These are phyloP conservation scores for Trichogramma dendrolimi DNA, from an alignment of 2,888 invertebrate species.

Conservation along the genomic window DNA sequence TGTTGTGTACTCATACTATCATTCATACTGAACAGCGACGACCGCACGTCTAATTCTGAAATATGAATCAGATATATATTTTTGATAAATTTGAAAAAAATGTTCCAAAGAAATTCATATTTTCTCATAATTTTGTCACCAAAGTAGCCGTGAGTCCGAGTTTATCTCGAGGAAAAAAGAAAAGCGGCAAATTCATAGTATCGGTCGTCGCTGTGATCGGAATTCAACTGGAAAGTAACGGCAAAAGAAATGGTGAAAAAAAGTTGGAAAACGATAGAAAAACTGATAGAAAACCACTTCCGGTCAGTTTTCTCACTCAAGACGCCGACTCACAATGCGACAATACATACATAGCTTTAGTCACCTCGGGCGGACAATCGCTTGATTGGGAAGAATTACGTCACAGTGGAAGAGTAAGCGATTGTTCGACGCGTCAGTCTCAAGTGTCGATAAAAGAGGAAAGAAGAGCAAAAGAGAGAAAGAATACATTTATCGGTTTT, in stretches of 20 bases:
- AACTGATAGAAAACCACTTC: conserved; percentile 17
- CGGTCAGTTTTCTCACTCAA: conserved; percentile 9
- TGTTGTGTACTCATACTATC: too few relatives aligned
- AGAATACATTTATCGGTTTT: too few relatives aligned
- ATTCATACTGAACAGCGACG: too few relatives aligned
- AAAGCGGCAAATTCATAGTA: neutral
- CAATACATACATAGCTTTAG: conserved; percentile 44
- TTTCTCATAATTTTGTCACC: too few relatives aligned
- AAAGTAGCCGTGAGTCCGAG: too few relatives aligned
- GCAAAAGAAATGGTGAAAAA: neutral
- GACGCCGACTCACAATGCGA: neutral
- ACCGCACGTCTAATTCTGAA: too few relatives aligned
- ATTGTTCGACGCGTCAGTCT: conserved; percentile 37
- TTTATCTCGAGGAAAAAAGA: neutral
- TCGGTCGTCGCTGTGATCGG: neutral
- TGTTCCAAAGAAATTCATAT: too few relatives aligned
- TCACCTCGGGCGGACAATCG: conserved; percentile 38
- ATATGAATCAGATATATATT: too few relatives aligned
- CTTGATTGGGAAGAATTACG: conserved; percentile 49
- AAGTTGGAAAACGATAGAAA: neutral
- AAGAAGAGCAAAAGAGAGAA: too few relatives aligned
- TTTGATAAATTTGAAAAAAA: too few relatives aligned
- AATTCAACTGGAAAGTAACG: neutral
- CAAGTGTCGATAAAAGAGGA: conserved; percentile 20
- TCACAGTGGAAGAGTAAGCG: conserved; percentile 28